These are phyloP conservation scores for Pterocles burchelli DNA, from an alignment of 2,113 vertebrate species.

Conservation along the genomic window DNA sequence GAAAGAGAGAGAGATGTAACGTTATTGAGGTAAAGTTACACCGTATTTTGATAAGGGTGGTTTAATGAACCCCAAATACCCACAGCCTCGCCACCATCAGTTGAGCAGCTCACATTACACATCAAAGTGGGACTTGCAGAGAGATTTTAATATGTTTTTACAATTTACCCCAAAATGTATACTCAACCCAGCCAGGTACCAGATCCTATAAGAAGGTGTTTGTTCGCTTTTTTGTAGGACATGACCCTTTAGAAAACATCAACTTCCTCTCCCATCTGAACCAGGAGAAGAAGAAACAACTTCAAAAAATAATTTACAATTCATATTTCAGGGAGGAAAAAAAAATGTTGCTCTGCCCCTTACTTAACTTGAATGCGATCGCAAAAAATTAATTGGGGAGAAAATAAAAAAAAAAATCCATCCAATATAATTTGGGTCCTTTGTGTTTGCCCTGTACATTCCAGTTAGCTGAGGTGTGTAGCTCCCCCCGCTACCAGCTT, in stretches of 20 bases:
- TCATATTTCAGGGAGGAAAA: fast-evolving
- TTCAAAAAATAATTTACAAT: not conserved
- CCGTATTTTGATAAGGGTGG: not conserved
- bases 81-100: not conserved
- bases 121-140: not conserved
- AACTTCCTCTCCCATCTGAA: not conserved
- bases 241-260: not conserved
- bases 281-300: not conserved
- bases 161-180: not conserved
- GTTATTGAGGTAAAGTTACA: not conserved
- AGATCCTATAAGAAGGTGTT: not conserved
- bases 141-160: not conserved
- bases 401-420: not conserved
- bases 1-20: not conserved
- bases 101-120: not conserved
- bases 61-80: not conserved
- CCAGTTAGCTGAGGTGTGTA: not conserved
- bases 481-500: not conserved
- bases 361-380: not conserved
- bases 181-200: not conserved
- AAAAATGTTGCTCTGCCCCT: not conserved
- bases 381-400: not conserved
- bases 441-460: not conserved
- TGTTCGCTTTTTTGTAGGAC: not conserved
- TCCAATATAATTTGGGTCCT: not conserved